phyloP scores from a whole-genome alignment of 1,140 invertebrate genomes.

The Temnothorax nylanderi region DNA sequence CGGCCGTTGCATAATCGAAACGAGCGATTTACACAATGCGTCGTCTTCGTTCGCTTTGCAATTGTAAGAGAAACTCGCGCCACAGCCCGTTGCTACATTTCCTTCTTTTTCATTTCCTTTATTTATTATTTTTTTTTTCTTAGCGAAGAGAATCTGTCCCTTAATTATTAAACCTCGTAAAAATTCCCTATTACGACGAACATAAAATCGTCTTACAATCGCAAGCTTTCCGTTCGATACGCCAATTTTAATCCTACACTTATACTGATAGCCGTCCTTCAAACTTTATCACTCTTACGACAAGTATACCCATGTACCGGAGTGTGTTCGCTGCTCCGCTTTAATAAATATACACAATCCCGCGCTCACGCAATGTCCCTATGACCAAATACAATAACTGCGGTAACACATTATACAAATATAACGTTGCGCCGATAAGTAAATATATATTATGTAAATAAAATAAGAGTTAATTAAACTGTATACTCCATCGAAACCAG shows the following conservation, averaged over 20 bases:
- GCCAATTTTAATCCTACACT: slow-evolving; percentile 46
- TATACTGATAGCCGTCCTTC: slow-evolving; percentile 50
- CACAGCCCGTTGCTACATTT: neutral
- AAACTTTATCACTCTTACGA: slow-evolving; percentile 42
- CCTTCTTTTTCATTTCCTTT: no score
- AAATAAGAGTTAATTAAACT: neutral
- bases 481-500: neutral
- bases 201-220: slow-evolving; percentile 58
- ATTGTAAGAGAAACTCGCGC: slow-evolving; percentile 68
- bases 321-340: slow-evolving; percentile 40
- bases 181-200: neutral
- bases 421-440: slow-evolving; percentile 47
- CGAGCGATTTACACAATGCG: slow-evolving; percentile 64
- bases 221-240: slow-evolving; percentile 50
- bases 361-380: slow-evolving; percentile 6
- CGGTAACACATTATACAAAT: slow-evolving; percentile 7
- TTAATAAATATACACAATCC: slow-evolving; percentile 39
- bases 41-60: slow-evolving; percentile 27
- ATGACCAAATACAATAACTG: neutral
- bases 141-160: no score
- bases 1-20: slow-evolving; percentile 41
- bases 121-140: no score
- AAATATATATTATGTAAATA: slow-evolving; percentile 27
- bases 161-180: neutral
- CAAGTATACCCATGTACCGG: slow-evolving; percentile 47